A percentile compares a stretch with the other conserved stretches of the same genome.
These are phyloP conservation scores for Myodes glareolus DNA, from an alignment of 2,113 vertebrate genomes.

Conservation along the genomic window DNA sequence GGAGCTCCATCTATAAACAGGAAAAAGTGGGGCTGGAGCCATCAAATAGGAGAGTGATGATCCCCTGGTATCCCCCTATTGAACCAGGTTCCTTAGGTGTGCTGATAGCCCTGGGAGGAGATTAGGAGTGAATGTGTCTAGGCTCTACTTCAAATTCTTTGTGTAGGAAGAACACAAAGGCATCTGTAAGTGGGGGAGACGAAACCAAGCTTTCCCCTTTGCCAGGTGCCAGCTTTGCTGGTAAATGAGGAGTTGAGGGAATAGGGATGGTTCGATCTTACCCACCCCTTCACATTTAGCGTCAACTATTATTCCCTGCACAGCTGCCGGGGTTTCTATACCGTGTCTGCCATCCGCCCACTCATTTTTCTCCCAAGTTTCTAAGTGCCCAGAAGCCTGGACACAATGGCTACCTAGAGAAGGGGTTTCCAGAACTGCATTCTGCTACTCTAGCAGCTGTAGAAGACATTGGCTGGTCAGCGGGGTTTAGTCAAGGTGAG, in stretches of 20 bases:
- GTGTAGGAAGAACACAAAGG: slow-evolving; percentile 30
- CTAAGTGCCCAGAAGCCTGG: fast-evolving
- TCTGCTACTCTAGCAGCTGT: no score
- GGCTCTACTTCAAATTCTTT: background rate
- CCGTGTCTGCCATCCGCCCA: background rate
- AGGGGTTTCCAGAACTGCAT: background rate
- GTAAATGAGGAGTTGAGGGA: slow-evolving; percentile 75
- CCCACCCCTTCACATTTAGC: slow-evolving; percentile 30
- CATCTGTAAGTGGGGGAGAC: slow-evolving; percentile 41
- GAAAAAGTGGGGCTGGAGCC: background rate
- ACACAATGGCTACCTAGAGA: background rate
- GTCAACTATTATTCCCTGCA: background rate
- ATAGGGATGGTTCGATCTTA: background rate
- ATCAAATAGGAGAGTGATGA: background rate
- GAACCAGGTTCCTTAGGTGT: slow-evolving; percentile 39
- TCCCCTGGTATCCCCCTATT: background rate
- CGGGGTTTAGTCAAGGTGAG: background rate
- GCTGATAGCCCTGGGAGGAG: background rate
- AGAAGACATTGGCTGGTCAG: background rate
- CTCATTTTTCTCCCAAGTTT: background rate
- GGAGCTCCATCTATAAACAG: background rate
- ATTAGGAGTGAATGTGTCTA: slow-evolving; percentile 29
- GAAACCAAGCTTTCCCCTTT: slow-evolving; percentile 73
- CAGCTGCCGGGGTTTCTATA: background rate
- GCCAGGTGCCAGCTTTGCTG: slow-evolving; percentile 62